Base-by-base conservation (phyloP, 2,113 vertebrate species). In the Tachysurus vachellii region DNA sequence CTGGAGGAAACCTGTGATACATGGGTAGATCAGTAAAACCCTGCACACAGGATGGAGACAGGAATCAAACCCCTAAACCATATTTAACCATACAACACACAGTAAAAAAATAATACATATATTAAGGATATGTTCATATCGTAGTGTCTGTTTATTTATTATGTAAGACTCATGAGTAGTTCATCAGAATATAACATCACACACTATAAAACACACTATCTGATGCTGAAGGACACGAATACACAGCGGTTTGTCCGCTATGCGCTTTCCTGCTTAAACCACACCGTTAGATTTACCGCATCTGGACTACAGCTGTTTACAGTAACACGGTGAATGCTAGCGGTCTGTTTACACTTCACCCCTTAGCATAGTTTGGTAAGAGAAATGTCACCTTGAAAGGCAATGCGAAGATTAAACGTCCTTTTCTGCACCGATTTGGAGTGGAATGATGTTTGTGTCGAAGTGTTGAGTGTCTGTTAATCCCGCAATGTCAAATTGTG, bases 401-500 rank as follows among this genome's bases (percentile, higher is more conserved):
- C 57, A 28, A 4, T 16, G 62, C 28, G 75, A 86, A 21, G 64
- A 86, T 36, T 68, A 57, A 21, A 4, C 17, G 83, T 90, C 73
- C 54, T 13, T 36, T 89, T 80, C 81, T 66, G 79, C 66, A 83
- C 61, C 75, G 61, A 86, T 2, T 77, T 86, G 76, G 82, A 31
- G 36, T 53, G 62, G 44, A 86, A 16, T 57, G 73, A 21, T 85
- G n/a, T 76, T 44, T 87, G 54, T 88, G 57, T 91, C 57, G 88
- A 70, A 31, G 36, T 89, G 77, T 36, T 36, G 79, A 77, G 54
- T 82, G 54, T 87, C 57, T 76, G 70, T 85, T 93, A 94, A 94
- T 93, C 93, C 90, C 84, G 82, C 73, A 88, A 88, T 87, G 90
- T 92, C 91, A 92, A 93, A 93, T 91, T 92, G 88, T 85, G 62